Evolutionary conservation across 2,113 vertebrate species (phyloP).

Genomic region (Sciurus niger): DNA sequence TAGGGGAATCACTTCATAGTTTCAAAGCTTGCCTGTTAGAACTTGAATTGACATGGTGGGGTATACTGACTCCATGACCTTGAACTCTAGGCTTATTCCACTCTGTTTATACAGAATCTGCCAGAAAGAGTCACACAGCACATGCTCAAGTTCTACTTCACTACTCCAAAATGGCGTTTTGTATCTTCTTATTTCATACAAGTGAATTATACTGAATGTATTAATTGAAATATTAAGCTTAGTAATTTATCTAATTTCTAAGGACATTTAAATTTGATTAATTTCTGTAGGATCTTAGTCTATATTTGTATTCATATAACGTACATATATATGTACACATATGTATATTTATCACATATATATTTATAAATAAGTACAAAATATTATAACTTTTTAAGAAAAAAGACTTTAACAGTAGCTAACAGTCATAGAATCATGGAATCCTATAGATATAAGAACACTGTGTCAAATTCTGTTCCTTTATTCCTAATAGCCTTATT

Average conservation of each 20-base stretch:
- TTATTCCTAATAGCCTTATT: background rate
- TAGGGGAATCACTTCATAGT: background rate
- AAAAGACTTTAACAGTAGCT: background rate
- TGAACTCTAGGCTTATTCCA: background rate
- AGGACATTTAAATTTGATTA: conserved; percentile 23
- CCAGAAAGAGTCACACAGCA: background rate
- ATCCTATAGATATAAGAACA: background rate
- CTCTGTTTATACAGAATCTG: background rate
- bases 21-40: background rate
- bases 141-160: background rate
- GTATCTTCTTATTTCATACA: background rate
- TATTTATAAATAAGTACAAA: background rate
- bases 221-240: conserved; percentile 5
- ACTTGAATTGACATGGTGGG: background rate
- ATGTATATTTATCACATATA: too few species aligned
- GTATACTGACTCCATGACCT: background rate
- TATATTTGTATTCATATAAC: background rate
- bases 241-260: conserved; percentile 16
- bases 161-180: background rate
- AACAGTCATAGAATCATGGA: background rate
- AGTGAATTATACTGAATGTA: background rate
- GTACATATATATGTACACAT: background rate
- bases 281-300: background rate
- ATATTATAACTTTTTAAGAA: background rate
- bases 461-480: background rate